Evolutionary conservation across 2,888 invertebrate species (phyloP).

Genomic region (Epirrita christyi): DNA sequence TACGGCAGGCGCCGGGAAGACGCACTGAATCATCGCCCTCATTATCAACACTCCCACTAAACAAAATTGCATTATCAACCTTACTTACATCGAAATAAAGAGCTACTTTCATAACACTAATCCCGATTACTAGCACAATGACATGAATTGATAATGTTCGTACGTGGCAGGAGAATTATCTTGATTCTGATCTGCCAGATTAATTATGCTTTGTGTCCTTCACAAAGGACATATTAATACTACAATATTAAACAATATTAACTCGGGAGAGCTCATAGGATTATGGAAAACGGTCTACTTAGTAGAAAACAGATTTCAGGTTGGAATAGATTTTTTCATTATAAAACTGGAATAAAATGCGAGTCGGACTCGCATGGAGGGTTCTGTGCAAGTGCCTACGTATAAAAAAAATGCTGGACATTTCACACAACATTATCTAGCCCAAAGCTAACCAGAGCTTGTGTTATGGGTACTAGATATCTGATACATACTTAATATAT

Average conservation of each 20-base stretch:
- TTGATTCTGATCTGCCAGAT: slow-evolving; percentile 26
- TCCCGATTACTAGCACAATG: slow-evolving; percentile 19
- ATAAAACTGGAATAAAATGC: too few relatives aligned
- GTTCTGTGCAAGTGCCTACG: too few relatives aligned
- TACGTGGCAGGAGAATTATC: slow-evolving; percentile 26
- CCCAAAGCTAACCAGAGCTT: too few relatives aligned
- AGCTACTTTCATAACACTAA: slow-evolving; percentile 9
- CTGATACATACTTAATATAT: too few relatives aligned
- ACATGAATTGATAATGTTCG: slow-evolving; percentile 29
- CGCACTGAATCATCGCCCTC: slow-evolving; percentile 74
- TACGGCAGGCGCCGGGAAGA: slow-evolving; percentile 68
- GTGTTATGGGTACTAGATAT: too few relatives aligned
- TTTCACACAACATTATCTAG: too few relatives aligned
- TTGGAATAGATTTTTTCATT: too few relatives aligned
- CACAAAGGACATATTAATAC: slow-evolving; percentile 23
- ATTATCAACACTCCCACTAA: slow-evolving; percentile 54
- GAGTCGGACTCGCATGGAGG: too few relatives aligned
- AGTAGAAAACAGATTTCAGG: slow-evolving; percentile 6
- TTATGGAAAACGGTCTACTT: slow-evolving; percentile 9
- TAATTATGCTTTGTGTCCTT: slow-evolving; percentile 30
- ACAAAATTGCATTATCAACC: slow-evolving; percentile 38
- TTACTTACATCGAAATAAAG: slow-evolving; percentile 19
- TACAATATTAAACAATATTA: slow-evolving; percentile 19
- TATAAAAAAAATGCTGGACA: too few relatives aligned
- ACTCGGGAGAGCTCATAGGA: slow-evolving; percentile 7